Evolutionary conservation across 53 echinoderm and acorn worm genomes (phyloP), one percentile per base, ranked within the genome.

Genomic region (Temnopleurus reevesii): DNA sequence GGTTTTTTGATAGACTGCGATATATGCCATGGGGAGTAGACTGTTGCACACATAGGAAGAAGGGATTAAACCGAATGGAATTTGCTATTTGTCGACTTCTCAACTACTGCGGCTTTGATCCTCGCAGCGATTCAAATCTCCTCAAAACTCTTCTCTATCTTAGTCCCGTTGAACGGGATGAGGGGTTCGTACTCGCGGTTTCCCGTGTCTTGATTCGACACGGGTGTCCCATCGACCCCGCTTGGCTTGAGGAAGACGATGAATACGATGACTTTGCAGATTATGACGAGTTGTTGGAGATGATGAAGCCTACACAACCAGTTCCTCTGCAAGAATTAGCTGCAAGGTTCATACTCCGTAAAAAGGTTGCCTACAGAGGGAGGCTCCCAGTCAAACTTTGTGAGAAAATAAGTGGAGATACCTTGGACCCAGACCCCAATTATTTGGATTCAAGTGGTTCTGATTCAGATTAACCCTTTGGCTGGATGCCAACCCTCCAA

Each of bases 381-480:
- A 71, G 21, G 7, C 71, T 71, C 21, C 71, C 71, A 1, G 2
- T 8, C 7, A 41, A 38, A 17, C 71, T 71, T 5, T 71, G 41
- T 19, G 41, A 71, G 71, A 71, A 71, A 41, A 71, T 71, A 38
- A 41, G 41, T 8, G 71, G 71, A 0, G 71, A 71, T 19, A 19
- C 6, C 36, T n/a, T 71, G 71, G 8, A 1, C 17, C 41, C 41
- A 38, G 71, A 71, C 41, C 71, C 19, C 41, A 38, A 36, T 41
- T 36, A 71, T 17, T 71, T 71, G 71, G 36, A 71, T 36, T 71
- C 71, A 19, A 38, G 36, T n/a, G 2, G 36, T n/a, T 71, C 71
- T 71, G 71, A 71, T 71, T 38, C 71, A 71, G 71, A 71, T 27
- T 71, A 18, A 71, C n/a, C n/a, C n/a, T n/a, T n/a, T n/a, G n/a